These are phyloP conservation scores for Agriotes lineatus DNA, from an alignment of 2,888 invertebrate genomes.

Conservation along the genomic window DNA sequence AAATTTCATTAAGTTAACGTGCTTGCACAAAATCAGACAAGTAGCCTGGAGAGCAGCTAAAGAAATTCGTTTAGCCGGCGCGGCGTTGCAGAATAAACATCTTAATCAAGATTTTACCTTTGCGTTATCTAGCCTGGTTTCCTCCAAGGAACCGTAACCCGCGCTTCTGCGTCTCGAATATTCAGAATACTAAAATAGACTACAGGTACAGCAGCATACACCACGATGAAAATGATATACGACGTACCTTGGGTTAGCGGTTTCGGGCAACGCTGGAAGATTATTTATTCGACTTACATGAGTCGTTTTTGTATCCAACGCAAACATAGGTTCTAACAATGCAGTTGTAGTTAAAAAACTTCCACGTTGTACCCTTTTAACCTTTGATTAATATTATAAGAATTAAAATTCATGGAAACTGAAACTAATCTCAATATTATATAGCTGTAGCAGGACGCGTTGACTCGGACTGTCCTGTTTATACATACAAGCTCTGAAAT, in stretches of 20 bases:
- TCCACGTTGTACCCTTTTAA: too few species aligned
- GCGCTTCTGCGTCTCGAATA: neutral
- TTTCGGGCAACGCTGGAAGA: neutral
- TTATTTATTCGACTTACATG: constrained; percentile 9
- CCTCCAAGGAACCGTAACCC: neutral
- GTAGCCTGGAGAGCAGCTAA: neutral
- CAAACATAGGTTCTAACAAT: too few species aligned
- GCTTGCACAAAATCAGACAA: neutral
- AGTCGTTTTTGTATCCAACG: neutral
- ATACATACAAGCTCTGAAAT: too few species aligned
- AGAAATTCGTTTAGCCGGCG: constrained; percentile 8
- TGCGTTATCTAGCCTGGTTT: constrained; percentile 4
- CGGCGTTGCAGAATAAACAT: constrained; percentile 6
- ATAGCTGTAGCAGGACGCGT: too few species aligned
- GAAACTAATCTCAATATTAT: too few species aligned
- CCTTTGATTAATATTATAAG: too few species aligned
- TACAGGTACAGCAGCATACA: neutral
- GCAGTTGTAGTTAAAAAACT: too few species aligned
- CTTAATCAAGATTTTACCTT: constrained; percentile 8
- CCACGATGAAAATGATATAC: neutral
- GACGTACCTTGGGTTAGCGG: neutral
- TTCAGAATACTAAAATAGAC: neutral
- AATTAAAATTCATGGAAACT: too few species aligned
- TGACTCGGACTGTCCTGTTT: too few species aligned
- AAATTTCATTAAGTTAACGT: neutral